Percentiles rank a stretch among this genome's conserved stretches.
Evolutionary conservation across 2,888 invertebrate species (phyloP).

Genomic region (Mesorhabditis belari): DNA sequence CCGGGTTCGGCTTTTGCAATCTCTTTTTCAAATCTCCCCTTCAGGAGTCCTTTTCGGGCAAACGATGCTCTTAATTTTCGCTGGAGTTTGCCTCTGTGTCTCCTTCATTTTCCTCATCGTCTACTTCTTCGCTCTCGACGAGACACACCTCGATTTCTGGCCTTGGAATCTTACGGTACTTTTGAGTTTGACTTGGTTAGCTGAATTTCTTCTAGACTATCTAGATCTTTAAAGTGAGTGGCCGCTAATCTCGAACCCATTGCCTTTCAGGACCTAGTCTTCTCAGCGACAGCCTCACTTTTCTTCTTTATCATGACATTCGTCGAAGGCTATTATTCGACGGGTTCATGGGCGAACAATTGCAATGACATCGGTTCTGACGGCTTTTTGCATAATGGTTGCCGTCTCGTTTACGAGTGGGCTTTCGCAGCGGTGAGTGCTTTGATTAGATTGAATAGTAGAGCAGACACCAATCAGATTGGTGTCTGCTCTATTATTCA

Average conservation of each 20-base stretch:
- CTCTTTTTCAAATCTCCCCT: no score
- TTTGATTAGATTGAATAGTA: not conserved
- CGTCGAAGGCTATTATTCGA: constrained; percentile 49
- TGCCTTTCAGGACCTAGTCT: constrained; percentile 38
- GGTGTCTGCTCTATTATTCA: no score
- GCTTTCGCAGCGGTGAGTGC: constrained; percentile 47
- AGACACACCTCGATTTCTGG: constrained; percentile 45
- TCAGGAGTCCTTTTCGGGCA: constrained; percentile 48
- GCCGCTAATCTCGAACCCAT: not conserved
- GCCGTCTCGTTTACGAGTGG: constrained; percentile 48
- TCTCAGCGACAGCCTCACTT: constrained; percentile 32
- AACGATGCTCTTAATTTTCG: constrained; percentile 42
- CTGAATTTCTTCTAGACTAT: not conserved
- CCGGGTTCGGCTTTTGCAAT: no score
- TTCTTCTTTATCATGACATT: constrained; percentile 38
- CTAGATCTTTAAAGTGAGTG: not conserved
- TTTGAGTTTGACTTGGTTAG: no score
- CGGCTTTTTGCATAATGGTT: constrained; percentile 47
- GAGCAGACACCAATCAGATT: no score
- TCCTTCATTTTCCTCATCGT: constrained; percentile 49
- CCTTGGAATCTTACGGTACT: constrained; percentile 42
- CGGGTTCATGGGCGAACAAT: constrained; percentile 51
- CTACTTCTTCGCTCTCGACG: constrained; percentile 46
- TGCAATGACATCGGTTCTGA: constrained; percentile 51
- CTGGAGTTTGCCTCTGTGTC: constrained; percentile 42